A percentile compares a stretch with the other conserved stretches of the same genome.
phyloP scores from a whole-genome alignment of 2,113 vertebrate species.

The Poicephalus gulielmi region DNA sequence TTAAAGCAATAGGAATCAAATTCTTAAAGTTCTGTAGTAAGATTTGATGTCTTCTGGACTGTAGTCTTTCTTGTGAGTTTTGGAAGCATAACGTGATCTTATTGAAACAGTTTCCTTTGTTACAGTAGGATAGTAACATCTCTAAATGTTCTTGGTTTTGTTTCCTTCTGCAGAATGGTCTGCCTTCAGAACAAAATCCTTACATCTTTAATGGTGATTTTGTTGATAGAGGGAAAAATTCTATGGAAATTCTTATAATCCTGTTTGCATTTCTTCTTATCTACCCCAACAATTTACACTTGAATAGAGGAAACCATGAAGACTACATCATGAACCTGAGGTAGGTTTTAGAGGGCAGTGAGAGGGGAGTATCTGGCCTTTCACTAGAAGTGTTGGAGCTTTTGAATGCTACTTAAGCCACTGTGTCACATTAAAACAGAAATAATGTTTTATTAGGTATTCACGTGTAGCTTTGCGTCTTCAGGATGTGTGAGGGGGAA shows the following conservation, averaged over 20 bases:
- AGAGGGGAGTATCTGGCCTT: not conserved
- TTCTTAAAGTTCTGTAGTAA: not conserved
- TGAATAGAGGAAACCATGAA: slow-evolving; percentile 98
- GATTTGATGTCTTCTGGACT: not conserved
- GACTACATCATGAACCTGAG: slow-evolving; percentile 96
- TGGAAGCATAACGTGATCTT: not conserved
- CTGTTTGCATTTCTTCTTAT: slow-evolving; percentile 90
- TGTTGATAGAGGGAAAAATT: slow-evolving; percentile 94
- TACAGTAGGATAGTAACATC: not conserved
- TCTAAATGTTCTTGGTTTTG: not conserved
- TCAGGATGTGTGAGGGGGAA: not conserved
- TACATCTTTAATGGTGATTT: slow-evolving; percentile 98
- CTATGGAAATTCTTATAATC: slow-evolving; percentile 88
- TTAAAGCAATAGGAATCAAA: not conserved
- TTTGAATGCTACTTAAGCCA: not conserved
- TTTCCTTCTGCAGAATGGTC: slow-evolving; percentile 85
- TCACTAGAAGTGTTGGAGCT: not conserved
- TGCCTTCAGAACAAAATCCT: slow-evolving; percentile 87
- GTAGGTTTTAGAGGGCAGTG: slow-evolving; percentile 55
- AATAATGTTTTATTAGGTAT: not conserved
- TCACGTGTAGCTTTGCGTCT: not conserved
- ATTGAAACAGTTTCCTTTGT: slow-evolving; percentile 5
- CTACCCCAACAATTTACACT: slow-evolving; percentile 88
- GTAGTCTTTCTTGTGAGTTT: not conserved
- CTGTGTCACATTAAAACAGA: not conserved